Evolutionary conservation across 2,797 vertebrate species (phyloP).

Genomic region (Synaphobranchus kaupii): DNA sequence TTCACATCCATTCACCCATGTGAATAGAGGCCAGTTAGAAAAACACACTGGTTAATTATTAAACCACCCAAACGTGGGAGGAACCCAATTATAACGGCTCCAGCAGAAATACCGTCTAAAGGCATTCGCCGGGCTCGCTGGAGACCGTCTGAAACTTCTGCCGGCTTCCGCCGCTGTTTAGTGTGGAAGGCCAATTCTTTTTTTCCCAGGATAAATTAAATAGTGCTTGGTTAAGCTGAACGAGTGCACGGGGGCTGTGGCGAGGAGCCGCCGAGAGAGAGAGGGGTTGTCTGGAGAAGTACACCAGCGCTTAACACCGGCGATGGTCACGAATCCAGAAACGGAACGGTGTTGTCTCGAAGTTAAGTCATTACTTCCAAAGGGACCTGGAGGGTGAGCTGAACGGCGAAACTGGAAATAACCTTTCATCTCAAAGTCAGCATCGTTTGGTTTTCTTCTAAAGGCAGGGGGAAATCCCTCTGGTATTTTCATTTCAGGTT

Average conservation of each 20-base stretch:
- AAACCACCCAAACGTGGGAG: background rate
- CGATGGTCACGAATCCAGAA: background rate
- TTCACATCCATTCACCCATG: background rate
- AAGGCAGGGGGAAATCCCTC: background rate
- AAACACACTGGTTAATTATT: constrained; percentile 18
- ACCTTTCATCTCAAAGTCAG: background rate
- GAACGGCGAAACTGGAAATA: background rate
- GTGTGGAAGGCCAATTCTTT: background rate
- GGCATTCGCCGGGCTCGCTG: background rate
- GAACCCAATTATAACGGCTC: background rate
- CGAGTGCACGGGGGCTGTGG: background rate
- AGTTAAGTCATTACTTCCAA: too few species aligned
- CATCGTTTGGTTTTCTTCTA: background rate
- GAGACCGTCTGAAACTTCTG: background rate
- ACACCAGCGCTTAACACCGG: background rate
- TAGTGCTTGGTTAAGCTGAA: constrained; percentile 5
- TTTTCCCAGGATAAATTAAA: background rate
- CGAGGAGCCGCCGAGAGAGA: background rate
- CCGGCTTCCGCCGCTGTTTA: background rate
- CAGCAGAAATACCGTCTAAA: background rate
- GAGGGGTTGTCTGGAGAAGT: background rate
- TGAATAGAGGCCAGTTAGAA: background rate
- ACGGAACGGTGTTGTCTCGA: too few species aligned
- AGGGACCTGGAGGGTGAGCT: background rate
- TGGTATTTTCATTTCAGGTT: background rate